phyloP scores from a whole-genome alignment of 1,140 invertebrate genomes.

The Zophobas morio region DNA sequence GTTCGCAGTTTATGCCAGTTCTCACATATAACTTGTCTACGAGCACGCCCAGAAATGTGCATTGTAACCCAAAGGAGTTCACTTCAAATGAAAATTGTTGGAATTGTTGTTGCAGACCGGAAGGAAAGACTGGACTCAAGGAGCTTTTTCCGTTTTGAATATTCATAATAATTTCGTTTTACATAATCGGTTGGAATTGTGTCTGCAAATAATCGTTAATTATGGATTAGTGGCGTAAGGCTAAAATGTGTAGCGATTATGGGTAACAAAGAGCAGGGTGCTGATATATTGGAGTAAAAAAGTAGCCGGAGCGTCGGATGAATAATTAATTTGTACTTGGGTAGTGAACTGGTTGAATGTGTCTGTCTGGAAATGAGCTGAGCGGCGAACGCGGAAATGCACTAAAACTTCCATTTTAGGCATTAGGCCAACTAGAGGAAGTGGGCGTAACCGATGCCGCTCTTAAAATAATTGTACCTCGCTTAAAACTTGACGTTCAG shows the following conservation, averaged over 20 bases:
- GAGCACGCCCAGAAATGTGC: too few relatives aligned
- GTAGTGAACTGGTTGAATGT: conserved; percentile 38
- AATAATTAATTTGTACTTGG: conserved; percentile 42
- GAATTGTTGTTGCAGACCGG: too few relatives aligned
- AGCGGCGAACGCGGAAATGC: conserved; percentile 24
- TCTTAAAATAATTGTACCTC: conserved; percentile 28
- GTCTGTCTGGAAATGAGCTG: conserved; percentile 20
- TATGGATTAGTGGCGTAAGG: conserved; percentile 19
- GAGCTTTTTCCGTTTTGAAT: background rate
- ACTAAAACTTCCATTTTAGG: conserved; percentile 39
- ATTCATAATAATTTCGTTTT: conserved; percentile 7
- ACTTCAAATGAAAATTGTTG: too few relatives aligned
- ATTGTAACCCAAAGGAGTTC: too few relatives aligned
- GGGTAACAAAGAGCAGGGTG: conserved; percentile 16
- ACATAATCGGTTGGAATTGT: conserved; percentile 16
- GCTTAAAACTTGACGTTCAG: background rate
- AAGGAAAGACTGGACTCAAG: background rate
- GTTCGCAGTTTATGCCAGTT: too few relatives aligned
- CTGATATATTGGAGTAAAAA: conserved; percentile 29
- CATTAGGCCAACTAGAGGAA: conserved; percentile 25
- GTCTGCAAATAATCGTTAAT: conserved; percentile 25
- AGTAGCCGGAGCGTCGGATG: conserved; percentile 16
- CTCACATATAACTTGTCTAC: too few relatives aligned
- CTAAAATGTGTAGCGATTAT: conserved; percentile 24
- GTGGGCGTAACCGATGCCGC: conserved; percentile 9